Evolutionary conservation across 2,113 vertebrate species (phyloP).

Genomic region (Antidorcas marsupialis): DNA sequence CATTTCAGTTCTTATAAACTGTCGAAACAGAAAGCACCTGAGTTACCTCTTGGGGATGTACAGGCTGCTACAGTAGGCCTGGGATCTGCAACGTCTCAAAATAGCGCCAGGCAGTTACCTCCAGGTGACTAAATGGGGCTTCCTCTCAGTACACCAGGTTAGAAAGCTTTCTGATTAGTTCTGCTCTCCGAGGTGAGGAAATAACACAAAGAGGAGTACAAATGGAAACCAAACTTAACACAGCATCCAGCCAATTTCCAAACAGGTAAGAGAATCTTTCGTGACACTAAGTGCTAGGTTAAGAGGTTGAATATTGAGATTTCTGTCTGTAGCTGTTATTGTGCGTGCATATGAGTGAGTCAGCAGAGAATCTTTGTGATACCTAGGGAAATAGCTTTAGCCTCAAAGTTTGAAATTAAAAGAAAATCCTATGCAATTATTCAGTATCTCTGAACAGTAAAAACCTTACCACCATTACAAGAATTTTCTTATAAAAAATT

Average conservation of each 20-base stretch:
- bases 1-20: constrained; percentile 45
- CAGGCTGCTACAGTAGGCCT: constrained; percentile 32
- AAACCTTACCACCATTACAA: background rate
- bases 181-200: constrained; percentile 34
- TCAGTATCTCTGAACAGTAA: background rate
- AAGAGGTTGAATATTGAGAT: background rate
- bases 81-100: constrained; percentile 57
- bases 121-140: constrained; percentile 51
- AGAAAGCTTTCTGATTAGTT: constrained; percentile 45
- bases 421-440: background rate
- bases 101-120: constrained; percentile 56
- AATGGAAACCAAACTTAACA: constrained; percentile 36
- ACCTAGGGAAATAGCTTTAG: background rate
- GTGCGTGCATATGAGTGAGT: background rate
- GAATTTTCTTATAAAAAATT: background rate
- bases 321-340: background rate
- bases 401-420: constrained; percentile 18
- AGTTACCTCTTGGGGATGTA: constrained; percentile 14
- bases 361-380: constrained; percentile 8
- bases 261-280: constrained; percentile 47
- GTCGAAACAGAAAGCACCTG: constrained; percentile 23
- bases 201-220: constrained; percentile 5
- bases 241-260: background rate
- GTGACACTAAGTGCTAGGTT: background rate
- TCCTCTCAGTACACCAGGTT: constrained; percentile 43